Percentiles rank a stretch among this genome's conserved stretches.
Conservation (phyloP, 2,888 invertebrate species). For the Drosophila antonietae region DNA sequence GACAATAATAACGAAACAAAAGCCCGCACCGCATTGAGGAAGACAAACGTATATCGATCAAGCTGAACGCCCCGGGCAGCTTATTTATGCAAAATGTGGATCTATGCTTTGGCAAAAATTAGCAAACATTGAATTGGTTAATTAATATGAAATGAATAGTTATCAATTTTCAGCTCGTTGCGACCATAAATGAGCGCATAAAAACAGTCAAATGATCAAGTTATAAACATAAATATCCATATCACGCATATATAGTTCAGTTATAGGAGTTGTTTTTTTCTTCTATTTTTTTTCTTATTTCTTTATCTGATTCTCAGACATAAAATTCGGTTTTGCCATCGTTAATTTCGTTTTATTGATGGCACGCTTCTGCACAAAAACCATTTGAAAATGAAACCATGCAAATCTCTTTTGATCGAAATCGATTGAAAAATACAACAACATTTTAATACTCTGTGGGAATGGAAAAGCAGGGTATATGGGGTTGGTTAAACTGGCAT, state of each 20-base stretch:
- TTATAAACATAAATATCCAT: slow-evolving; percentile 53
- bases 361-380: slow-evolving; percentile 48
- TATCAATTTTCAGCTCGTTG: slow-evolving; percentile 45
- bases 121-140: slow-evolving; percentile 53
- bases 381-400: slow-evolving; percentile 42
- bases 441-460: slow-evolving; percentile 14
- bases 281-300: background rate
- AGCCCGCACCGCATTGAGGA: slow-evolving; percentile 53
- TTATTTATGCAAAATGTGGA: slow-evolving; percentile 49
- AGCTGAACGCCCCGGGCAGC: slow-evolving; percentile 14
- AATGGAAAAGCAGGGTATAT: background rate
- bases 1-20: slow-evolving; percentile 28
- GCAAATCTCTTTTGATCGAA: slow-evolving; percentile 23
- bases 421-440: background rate
- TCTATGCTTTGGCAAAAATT: slow-evolving; percentile 47
- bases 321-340: slow-evolving; percentile 33
- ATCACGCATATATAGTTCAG: slow-evolving; percentile 30
- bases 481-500: background rate
- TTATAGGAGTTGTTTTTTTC: background rate
- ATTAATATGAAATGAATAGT: slow-evolving; percentile 58
- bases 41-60: slow-evolving; percentile 67
- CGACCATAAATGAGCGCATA: slow-evolving; percentile 40
- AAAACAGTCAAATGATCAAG: slow-evolving; percentile 46
- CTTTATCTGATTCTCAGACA: slow-evolving; percentile 39
- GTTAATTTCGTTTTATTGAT: slow-evolving; percentile 53